These are phyloP conservation scores for Saguinus midas DNA, from an alignment of 2,113 vertebrate genomes.

Conservation along the genomic window DNA sequence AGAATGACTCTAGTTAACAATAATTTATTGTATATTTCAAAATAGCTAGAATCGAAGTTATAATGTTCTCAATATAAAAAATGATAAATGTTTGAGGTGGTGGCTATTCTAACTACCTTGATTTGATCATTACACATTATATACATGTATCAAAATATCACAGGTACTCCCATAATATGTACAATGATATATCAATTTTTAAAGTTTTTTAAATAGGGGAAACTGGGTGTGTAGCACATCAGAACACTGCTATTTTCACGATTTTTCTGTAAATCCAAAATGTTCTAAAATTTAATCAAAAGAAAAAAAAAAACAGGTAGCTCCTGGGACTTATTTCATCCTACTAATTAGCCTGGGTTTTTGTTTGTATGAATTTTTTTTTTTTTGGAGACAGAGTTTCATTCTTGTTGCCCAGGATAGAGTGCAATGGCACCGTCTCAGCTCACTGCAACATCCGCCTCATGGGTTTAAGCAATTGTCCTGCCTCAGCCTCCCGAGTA, in stretches of 20 bases:
- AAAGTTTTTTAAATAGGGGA: background rate
- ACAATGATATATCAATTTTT: background rate
- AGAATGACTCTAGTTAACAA: background rate
- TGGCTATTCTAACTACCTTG: background rate
- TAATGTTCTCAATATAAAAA: background rate
- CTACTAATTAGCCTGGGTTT: background rate
- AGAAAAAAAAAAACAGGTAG: background rate
- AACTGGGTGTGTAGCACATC: background rate
- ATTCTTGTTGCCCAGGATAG: too few species aligned
- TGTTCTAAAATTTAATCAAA: background rate
- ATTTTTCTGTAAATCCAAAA: background rate
- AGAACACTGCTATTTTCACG: background rate
- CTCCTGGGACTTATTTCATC: background rate
- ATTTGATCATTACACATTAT: background rate
- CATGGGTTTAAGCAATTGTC: too few species aligned
- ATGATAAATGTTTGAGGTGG: background rate
- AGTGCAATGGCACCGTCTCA: too few species aligned
- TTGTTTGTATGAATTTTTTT: too few species aligned
- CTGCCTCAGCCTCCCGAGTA: too few species aligned
- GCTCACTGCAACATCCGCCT: too few species aligned
- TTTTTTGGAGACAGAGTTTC: too few species aligned
- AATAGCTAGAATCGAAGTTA: background rate
- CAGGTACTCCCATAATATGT: background rate
- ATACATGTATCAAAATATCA: background rate
- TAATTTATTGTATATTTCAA: background rate